Conservation (phyloP, 2,113 vertebrate genomes). For the Rhineura floridana region DNA sequence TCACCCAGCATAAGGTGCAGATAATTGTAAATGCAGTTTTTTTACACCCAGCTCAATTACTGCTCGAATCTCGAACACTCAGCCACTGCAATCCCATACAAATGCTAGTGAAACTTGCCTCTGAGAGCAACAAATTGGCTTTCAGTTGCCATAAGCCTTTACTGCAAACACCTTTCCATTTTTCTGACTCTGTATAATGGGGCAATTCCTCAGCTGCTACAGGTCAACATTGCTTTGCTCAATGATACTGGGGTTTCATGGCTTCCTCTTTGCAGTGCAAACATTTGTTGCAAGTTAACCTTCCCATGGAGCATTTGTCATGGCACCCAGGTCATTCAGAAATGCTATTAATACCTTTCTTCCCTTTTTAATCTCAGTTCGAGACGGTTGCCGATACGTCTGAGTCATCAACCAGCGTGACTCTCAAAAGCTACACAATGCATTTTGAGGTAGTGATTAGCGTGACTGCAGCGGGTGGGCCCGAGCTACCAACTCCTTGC, state of each 20-base stretch:
- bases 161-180: conserved; percentile 10
- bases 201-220: not conserved
- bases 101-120: conserved; percentile 13
- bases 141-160: conserved; percentile 18
- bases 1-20: not conserved
- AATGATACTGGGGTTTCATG: not conserved
- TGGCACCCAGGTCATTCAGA: not conserved
- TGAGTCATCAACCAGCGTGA: conserved; percentile 88
- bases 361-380: conserved; percentile 81
- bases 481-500: conserved; percentile 17
- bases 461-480: conserved; percentile 14
- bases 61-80: conserved; percentile 27
- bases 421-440: conserved; percentile 91
- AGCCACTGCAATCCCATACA: conserved; percentile 28
- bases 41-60: conserved; percentile 28
- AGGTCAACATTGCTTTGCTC: not conserved
- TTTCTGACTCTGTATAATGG: not conserved
- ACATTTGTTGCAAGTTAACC: not conserved
- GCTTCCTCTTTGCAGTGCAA: not conserved
- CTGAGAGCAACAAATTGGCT: not conserved
- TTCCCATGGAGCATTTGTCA: not conserved
- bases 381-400: conserved; percentile 88
- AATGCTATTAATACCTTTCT: conserved; percentile 34
- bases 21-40: conserved; percentile 20
- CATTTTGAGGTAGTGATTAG: conserved; percentile 86